Percentiles rank a stretch among this genome's conserved stretches.
Evolutionary conservation across 1,140 invertebrate genomes (phyloP).

Genomic region (Arctopsyche grandis): DNA sequence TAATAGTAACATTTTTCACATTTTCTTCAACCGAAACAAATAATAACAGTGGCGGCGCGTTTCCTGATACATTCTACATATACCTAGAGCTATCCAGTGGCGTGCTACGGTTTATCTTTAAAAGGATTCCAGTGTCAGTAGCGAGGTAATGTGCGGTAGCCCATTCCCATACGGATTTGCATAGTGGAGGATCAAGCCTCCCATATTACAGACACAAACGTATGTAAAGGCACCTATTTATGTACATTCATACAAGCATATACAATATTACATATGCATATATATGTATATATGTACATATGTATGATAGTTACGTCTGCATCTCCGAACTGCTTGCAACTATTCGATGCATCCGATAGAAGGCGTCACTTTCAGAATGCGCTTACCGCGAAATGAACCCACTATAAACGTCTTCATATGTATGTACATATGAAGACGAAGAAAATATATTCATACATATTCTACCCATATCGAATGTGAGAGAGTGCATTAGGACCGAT

Average conservation of each 20-base stretch:
- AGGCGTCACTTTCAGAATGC: not conserved
- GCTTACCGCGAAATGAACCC: not conserved
- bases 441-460: too few species aligned
- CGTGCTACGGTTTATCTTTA: not conserved
- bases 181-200: not conserved
- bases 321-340: not conserved
- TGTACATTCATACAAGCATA: too few species aligned
- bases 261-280: too few species aligned
- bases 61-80: not conserved
- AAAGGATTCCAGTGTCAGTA: slow-evolving; percentile 5
- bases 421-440: too few species aligned
- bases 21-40: not conserved
- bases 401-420: not conserved
- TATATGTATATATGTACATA: too few species aligned
- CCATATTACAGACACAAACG: not conserved
- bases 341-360: not conserved
- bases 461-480: too few species aligned
- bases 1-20: not conserved
- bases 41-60: not conserved
- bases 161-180: not conserved
- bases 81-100: not conserved
- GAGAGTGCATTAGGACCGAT: too few species aligned
- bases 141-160: not conserved
- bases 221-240: not conserved
- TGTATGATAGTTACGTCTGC: not conserved